Percentiles rank a stretch among this genome's conserved stretches.
Conservation (phyloP, 1,140 invertebrate genomes). For the Megathymus violae region DNA sequence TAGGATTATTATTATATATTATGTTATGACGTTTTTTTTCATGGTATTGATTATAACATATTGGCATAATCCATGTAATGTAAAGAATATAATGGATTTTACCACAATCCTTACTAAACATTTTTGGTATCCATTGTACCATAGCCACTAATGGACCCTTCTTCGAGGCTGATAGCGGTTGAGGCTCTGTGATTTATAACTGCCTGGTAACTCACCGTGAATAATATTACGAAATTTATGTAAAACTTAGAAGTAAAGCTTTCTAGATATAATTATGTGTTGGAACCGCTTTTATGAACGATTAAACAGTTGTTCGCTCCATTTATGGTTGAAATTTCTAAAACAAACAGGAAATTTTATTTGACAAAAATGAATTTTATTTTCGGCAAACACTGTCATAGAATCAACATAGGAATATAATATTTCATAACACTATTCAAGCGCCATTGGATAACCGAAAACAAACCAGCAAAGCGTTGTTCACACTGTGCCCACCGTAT, state of each 20-base stretch:
- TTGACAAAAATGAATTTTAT: conserved; percentile 42
- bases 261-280: no score
- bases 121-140: not conserved
- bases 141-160: conserved; percentile 59
- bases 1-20: no score
- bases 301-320: conserved; percentile 20
- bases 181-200: conserved; percentile 68
- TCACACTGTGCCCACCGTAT: conserved; percentile 50
- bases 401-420: conserved; percentile 48
- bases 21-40: no score
- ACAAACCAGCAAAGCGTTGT: conserved; percentile 57
- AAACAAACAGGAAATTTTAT: conserved; percentile 36
- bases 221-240: conserved; percentile 71
- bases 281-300: conserved; percentile 16
- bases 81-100: not conserved
- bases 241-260: no score
- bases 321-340: conserved; percentile 9
- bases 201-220: conserved; percentile 65
- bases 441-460: conserved; percentile 53
- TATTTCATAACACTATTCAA: conserved; percentile 62
- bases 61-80: no score
- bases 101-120: not conserved
- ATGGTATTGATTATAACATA: no score
- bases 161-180: conserved; percentile 55
- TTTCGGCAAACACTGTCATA: conserved; percentile 26